Base-by-base conservation (phyloP, 2,888 invertebrate genomes). In the Nephrocerus scutellatus region DNA sequence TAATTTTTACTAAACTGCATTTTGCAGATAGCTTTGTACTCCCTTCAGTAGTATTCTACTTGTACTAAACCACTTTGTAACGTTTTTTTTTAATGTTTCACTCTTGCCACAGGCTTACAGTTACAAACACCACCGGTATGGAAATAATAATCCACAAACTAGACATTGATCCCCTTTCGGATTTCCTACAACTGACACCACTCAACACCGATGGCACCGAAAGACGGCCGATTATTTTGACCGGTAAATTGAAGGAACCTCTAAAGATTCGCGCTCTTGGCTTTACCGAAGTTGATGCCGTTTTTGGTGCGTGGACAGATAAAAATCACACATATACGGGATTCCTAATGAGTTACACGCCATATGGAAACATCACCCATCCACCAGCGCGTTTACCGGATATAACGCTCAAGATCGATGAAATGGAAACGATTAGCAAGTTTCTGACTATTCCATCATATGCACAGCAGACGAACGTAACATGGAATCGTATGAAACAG, bases 71-170 rank as follows among this genome's bases (percentile, higher is more conserved):
- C 22, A 10, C 10, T 22, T 22, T 22, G 8, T 22, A 22, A 22
- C 7, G 22, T 22, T 8, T 10, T 22, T 8, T 8, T 22, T 8
- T 8, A 22, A 22, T 7, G 10, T 22, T 22, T 22, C 22, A 22
- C 10, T 22, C 22, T 7, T 10, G 10, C 8, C 22, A 8, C 28
- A 50, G 48, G 3, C 26, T 44, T 22, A 16, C 44, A 4, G 46
- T 50, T 2, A 30, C 23, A 13, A 43, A 44, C 39, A 24, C 41
- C 14, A 44, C 43, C 8, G 48, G 49, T 4, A 44, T 50, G 25
- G 48, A 51, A 23, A 39, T 52, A 6, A 36, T 48, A 2, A 31
- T 52, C 31, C 35, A 45, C 23, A 39, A 36, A 25, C 36, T 52
- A 5, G 48, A 51, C 10, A 48, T 52, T 15, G 44, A 49, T 41